Base-by-base conservation (phyloP, 2,113 vertebrate species). In the Sprattus sprattus region DNA sequence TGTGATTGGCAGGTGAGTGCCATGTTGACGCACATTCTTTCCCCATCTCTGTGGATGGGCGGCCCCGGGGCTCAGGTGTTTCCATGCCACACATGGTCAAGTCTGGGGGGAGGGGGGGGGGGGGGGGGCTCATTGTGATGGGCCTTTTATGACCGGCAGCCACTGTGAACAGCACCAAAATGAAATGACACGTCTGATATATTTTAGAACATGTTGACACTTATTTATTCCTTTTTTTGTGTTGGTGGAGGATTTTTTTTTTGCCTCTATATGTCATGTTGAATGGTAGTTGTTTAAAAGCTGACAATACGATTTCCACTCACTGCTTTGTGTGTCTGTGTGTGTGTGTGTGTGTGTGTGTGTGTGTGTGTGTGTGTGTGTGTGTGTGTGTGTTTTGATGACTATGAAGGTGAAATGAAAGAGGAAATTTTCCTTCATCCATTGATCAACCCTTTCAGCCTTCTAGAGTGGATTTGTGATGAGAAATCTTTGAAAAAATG, bases 161-260 rank as follows among this genome's bases (percentile, higher is more conserved):
- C 46, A 75, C 64, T 18, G 6, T 71, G 83, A 84, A 71, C 4
- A 47, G 22, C 47, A 28, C 64, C 28, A 32, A 71, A 71, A 82
- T 28, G 45, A 47, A 50, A 82, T 82, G 83, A 67, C 54, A 84
- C 44, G 83, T 71, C 83, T 64, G 67, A 45, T 49, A n/a, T 47
- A 67, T 15, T 67, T 25, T 45, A 45, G 49, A 47, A 46, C 60
- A 25, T 60, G 22, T 15, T 44, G 67, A 25, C 45, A 49, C n/a
- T 46, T 46, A 45, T 82, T 47, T 71, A 71, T 32, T 71, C 64
- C 10, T 71, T 32, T 32, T 71, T 28, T 25, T 71, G 64, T 71
- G n/a, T 71, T n/a, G 60, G 7, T n/a, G 60, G n/a, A 67, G 60
- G 60, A 4, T 8, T 11, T 64, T 64, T 25, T 64, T n/a, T 6